phyloP scores from a whole-genome alignment of 2,888 invertebrate species.

The Lithophane semibrunnea region DNA sequence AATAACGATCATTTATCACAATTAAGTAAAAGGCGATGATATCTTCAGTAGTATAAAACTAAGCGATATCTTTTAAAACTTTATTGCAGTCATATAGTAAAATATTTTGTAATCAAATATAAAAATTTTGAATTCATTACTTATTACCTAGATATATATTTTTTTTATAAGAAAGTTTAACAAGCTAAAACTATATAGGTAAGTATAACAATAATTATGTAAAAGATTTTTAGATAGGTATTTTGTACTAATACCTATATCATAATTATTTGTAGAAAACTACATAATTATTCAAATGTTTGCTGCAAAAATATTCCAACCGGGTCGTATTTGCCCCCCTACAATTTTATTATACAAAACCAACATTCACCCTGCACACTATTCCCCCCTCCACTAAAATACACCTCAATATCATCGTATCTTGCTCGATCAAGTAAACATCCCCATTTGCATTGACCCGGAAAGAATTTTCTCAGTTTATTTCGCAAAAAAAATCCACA shows the following conservation, averaged over 20 bases:
- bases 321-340: conserved; percentile 31
- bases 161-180: no score
- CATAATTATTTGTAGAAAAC: neutral
- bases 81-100: neutral
- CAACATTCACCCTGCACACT: conserved; percentile 56
- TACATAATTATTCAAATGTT: conserved; percentile 45
- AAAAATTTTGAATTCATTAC: neutral
- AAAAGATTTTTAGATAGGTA: neutral
- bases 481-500: conserved; percentile 84
- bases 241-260: neutral
- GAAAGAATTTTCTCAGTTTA: conserved; percentile 83
- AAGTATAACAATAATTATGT: neutral
- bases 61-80: neutral
- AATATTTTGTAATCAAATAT: conserved; percentile 7
- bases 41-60: neutral
- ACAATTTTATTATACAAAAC: conserved; percentile 54
- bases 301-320: conserved; percentile 25
- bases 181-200: neutral
- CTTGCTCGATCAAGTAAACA: conserved; percentile 80
- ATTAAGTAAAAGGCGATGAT: conserved; percentile 17
- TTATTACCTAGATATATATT: neutral
- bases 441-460: conserved; percentile 87
- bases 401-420: conserved; percentile 70
- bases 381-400: conserved; percentile 63
- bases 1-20: conserved; percentile 15